Conservation (phyloP, 2,797 vertebrate species). For the Rhincodon typus region DNA sequence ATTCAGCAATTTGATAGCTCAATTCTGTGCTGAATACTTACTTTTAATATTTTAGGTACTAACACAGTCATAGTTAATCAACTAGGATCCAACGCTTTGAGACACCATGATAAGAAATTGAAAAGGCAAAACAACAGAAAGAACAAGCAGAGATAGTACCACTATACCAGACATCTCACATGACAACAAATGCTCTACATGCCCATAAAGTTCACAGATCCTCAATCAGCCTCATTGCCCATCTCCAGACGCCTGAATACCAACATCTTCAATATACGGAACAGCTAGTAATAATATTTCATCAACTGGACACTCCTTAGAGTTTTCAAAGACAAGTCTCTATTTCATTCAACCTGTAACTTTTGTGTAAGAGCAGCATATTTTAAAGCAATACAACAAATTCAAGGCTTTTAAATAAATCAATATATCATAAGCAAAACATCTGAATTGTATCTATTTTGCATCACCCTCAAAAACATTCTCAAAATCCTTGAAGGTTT, state of each 20-base stretch:
- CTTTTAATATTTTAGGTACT: background rate
- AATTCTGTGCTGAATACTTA: background rate
- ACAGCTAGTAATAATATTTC: background rate
- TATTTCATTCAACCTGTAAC: background rate
- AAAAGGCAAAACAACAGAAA: too few species aligned
- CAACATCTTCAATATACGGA: too few species aligned
- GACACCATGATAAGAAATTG: too few species aligned
- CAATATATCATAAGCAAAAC: background rate
- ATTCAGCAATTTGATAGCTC: background rate
- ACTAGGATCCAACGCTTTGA: background rate
- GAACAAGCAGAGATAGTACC: too few species aligned
- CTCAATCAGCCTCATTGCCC: too few species aligned
- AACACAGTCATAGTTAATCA: background rate
- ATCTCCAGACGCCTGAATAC: too few species aligned
- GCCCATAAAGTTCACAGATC: too few species aligned
- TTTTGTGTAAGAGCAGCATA: background rate
- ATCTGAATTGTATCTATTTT: background rate
- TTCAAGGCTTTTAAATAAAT: background rate
- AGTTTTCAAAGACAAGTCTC: background rate
- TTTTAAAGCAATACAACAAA: background rate
- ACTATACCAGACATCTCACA: too few species aligned
- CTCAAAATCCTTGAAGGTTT: background rate
- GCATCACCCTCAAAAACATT: background rate
- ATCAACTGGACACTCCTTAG: background rate
- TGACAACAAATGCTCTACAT: too few species aligned